A percentile compares a stretch with the other conserved stretches of the same genome.
phyloP scores from a whole-genome alignment of 2,797 vertebrate species.

The Smutsia temminckii region DNA sequence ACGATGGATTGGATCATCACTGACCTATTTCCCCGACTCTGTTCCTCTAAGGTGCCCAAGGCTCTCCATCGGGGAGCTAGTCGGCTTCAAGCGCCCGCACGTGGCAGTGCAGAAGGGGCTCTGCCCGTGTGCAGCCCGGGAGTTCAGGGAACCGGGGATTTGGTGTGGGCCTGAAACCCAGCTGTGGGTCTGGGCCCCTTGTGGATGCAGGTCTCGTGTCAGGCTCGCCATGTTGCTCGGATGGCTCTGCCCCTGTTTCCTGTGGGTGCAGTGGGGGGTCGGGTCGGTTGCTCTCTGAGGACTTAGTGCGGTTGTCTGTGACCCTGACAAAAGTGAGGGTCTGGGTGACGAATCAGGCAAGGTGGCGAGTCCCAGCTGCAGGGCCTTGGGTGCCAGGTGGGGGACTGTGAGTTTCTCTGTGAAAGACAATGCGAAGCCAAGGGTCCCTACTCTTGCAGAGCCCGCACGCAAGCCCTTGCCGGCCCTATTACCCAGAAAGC shows the following conservation, averaged over 20 bases:
- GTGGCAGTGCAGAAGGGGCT: neutral
- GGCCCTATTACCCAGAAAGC: neutral
- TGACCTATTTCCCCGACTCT: neutral
- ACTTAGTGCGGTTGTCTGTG: neutral
- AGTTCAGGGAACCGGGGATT: neutral
- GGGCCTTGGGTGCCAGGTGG: fast-evolving
- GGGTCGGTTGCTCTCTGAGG: neutral
- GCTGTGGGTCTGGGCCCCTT: neutral
- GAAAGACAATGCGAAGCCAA: neutral
- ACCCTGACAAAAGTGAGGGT: neutral
- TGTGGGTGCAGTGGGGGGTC: no score
- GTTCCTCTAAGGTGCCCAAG: neutral
- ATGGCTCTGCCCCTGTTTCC: neutral
- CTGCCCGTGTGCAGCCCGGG: fast-evolving
- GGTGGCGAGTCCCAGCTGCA: neutral
- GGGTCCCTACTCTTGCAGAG: neutral
- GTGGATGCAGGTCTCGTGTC: no score
- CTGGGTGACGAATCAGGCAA: neutral
- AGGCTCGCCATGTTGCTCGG: neutral
- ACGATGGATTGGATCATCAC: fast-evolving
- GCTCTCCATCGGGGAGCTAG: neutral
- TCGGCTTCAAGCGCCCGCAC: no score
- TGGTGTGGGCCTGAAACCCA: neutral
- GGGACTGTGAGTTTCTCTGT: neutral
- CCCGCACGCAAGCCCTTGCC: no score